Percentiles rank a stretch among this genome's conserved stretches.
Conservation (phyloP, 2,113 vertebrate genomes). For the Girardinichthys multiradiatus region DNA sequence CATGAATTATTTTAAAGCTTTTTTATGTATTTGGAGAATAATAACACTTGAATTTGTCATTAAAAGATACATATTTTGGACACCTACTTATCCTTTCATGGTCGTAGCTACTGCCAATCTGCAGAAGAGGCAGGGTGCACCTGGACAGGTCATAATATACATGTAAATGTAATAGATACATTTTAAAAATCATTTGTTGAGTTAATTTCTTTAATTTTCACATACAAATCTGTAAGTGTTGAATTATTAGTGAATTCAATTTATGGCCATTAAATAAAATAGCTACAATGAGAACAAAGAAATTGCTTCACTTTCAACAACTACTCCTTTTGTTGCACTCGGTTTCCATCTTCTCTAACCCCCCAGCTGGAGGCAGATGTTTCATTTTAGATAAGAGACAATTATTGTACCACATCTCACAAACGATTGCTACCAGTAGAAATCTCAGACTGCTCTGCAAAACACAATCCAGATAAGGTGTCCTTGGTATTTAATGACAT, state of each 20-base stretch:
- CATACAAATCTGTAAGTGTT: too few relatives aligned
- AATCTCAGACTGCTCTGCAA: slow-evolving; percentile 56
- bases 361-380: slow-evolving; percentile 41
- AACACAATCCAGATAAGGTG: slow-evolving; percentile 57
- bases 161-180: neutral
- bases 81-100: neutral
- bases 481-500: slow-evolving; percentile 74
- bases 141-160: neutral
- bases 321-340: slow-evolving; percentile 5
- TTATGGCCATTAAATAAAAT: neutral
- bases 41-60: too few relatives aligned
- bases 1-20: neutral
- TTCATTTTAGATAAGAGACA: slow-evolving; percentile 75
- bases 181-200: neutral
- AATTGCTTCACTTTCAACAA: neutral
- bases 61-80: too few relatives aligned
- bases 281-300: neutral
- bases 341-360: slow-evolving; percentile 1
- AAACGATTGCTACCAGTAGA: slow-evolving; percentile 48
- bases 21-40: neutral
- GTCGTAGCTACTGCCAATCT: neutral
- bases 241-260: neutral
- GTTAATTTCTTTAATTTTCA: neutral
- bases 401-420: slow-evolving; percentile 64
- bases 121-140: neutral